Base-by-base conservation (phyloP, 2,888 invertebrate genomes). In the Argyra leucocephala region DNA sequence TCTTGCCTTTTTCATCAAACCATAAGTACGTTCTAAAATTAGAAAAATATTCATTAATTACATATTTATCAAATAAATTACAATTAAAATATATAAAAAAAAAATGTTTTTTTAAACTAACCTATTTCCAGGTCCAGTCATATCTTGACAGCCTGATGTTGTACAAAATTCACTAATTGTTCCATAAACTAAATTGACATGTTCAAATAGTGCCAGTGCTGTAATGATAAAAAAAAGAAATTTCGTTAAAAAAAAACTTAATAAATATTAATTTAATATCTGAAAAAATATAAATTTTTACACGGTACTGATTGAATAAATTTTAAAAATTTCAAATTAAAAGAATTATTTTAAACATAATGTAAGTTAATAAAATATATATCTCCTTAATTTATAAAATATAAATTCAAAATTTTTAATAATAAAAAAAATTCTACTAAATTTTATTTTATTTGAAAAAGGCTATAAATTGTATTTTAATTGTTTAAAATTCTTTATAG, bases 1-100 rank as follows among this genome's bases (percentile, higher is more conserved):
- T 97, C 85, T 97, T 97, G 74, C 97, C 96, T 83, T 96, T 96
- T 81, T 97, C 97, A 83, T 98, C 97, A 83, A 93, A 91, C 97
- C 97, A 98, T 76, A 93, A 88, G 86, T 96, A 97, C 79, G 90
- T 89, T 85, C 96, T 96, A 78, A 66, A 82, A 81, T 67, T 68
- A 66, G 70, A 69, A 67, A 68, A 65, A 67, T 9, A 36, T 57
- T 23, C 15, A 63, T 24, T 57, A 59, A 64, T 31, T 31, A 10
- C 12, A 12, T 31, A 10, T 61, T 23, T 7, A 21, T 15, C 57
- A 61, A 62, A 59, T 22, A 36, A 66, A 36, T 67, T 61, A n/a
- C n/a, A n/a, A n/a, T n/a, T 12, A 24, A 65, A 62, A 23, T 58
- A 22, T 3, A 23, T 58, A 15, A 22, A 10, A 10, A 22, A 57